Evolutionary conservation across 2,888 invertebrate species (phyloP), one percentile per base, ranked within the genome.

Genomic region (Pseudanteris insignis): DNA sequence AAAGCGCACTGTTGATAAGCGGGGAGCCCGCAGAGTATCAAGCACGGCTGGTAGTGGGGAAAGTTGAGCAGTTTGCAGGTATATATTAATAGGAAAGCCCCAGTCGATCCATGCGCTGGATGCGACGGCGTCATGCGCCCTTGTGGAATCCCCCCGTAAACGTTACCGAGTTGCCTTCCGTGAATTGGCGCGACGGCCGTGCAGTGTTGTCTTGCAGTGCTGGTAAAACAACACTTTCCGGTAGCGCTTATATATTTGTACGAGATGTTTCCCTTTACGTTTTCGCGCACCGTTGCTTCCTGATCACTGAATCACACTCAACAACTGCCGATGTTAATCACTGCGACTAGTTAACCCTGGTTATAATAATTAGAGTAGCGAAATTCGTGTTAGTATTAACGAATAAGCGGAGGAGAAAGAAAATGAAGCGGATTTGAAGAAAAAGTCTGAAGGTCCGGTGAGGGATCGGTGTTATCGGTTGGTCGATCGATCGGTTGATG

Each of bases 71-170:
- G 63, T 59, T 63, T 63, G 63, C 60, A 65, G 63, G 54, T 60
- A 65, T 59, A 63, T 59, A 63, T 65, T 63, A 65, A 63, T 65
- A 63, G 58, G 48, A 54, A 58, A 63, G 65, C 54, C 63, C 65
- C 59, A 73, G 72, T 74, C 76, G 77, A 76, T 76, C 74, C 73
- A 72, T 75, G 76, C 75, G 72, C 70, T 65, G 73, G 68, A 69
- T 72, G 73, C 75, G 73, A 70, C 71, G 68, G 63, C 61, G 73
- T 71, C 72, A 71, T 72, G 74, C 73, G 77, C 77, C 65, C 67
- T 70, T 64, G 67, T 70, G 48, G 63, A 58, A 64, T 5, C 12
- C 28, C 51, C 21, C 63, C 58, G 38, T 33, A 36, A 36, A 50
- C 26, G n/a, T 29, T 38, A 33, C 21, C 33, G 24, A 29, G 11